A percentile compares a stretch with the other conserved stretches of the same genome.
phyloP scores from a whole-genome alignment of 2,797 vertebrate genomes.

The Centropyge bicolor region DNA sequence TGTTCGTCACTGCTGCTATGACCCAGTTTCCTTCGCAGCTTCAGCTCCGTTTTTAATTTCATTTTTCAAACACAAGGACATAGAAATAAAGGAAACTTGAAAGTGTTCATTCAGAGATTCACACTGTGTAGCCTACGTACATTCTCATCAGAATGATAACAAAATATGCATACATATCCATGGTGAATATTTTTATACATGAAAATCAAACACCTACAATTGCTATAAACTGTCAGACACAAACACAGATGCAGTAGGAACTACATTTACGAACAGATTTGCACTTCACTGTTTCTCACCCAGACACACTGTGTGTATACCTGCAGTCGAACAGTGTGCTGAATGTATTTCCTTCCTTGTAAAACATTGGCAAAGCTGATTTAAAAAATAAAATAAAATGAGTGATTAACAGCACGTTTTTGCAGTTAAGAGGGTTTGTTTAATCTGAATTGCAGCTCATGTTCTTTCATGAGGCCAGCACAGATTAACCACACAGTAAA shows the following conservation, averaged over 20 bases:
- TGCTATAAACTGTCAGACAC: background rate
- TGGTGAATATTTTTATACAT: background rate
- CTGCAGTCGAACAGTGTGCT: background rate
- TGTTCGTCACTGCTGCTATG: constrained; percentile 8
- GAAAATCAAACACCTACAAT: background rate
- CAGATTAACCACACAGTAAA: too few relatives aligned
- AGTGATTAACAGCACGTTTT: too few relatives aligned
- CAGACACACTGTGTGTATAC: too few relatives aligned
- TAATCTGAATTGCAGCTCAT: too few relatives aligned
- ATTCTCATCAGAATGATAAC: background rate
- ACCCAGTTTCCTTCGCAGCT: constrained; percentile 28
- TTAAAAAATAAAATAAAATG: background rate
- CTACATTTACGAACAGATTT: background rate
- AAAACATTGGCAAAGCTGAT: background rate
- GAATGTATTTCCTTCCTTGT: background rate
- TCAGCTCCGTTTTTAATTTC: background rate
- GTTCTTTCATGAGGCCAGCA: too few relatives aligned
- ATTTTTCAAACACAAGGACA: background rate
- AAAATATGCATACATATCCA: background rate
- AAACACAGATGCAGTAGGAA: background rate
- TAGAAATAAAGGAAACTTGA: background rate
- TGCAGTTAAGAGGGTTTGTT: background rate
- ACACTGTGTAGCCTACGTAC: background rate
- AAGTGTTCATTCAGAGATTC: background rate
- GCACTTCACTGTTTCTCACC: background rate